Evolutionary conservation across 1,140 invertebrate genomes (phyloP), one percentile per base, ranked within the genome.

Genomic region (Sarcophaga peregrina): DNA sequence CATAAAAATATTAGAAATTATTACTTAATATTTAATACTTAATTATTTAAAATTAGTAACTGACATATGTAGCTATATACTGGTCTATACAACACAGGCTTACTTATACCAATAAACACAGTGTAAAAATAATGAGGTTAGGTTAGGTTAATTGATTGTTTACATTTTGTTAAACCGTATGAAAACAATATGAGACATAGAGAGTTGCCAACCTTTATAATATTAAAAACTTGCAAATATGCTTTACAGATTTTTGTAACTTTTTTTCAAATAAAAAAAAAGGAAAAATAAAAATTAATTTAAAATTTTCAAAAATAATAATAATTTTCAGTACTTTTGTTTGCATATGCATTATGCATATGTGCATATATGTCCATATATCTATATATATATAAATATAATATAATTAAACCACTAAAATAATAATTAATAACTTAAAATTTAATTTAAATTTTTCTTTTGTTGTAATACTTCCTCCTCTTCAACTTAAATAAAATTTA

Each of bases 401-500:
- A 37, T 37, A 37, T 37, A 37, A 37, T 37, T 37, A 37, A n/a
- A 37, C 25, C 25, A 37, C 25, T 37, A 37, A 37, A 37, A 37
- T 37, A 37, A 37, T 37, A 37, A 37, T 2, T 4, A 37, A 37
- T 37, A 37, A 37, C 25, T 37, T 37, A 37, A 37, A 37, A 37
- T 37, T 37, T 37, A 37, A 37, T 37, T 37, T 37, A 37, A 37
- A 37, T 2, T 37, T 2, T 25, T 72, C 0, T 25, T 72, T 20
- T 11, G 5, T 72, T 72, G 20, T 72, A 72, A 72, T 17, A 20
- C 25, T 37, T 37, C 25, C 25, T n/a, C n/a, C n/a, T n/a, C 25
- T 37, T 37, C 25, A 83, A 80, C 68, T 74, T 68, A 83, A 58
- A 68, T 83, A 83, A 58, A 83, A 83, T 72, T 82, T 83, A 76